These are phyloP conservation scores for Sus scrofa DNA, from an alignment of 2,113 vertebrate genomes.

Conservation along the genomic window T2T-Sscrofa CM000812.6:263647001-263647500, in stretches of 20 bases:
- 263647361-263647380: too few relatives aligned
- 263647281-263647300: too few relatives aligned
- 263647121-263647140: neutral
- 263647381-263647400: too few relatives aligned
- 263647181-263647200: neutral
- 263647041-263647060: neutral
- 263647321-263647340: too few relatives aligned
- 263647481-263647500: neutral
- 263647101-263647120: neutral
- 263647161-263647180: slow-evolving; percentile 7
- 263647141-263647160: neutral
- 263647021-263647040: neutral
- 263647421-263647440: too few relatives aligned
- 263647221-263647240: neutral
- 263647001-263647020: neutral
- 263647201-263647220: neutral
- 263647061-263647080: neutral
- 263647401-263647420: too few relatives aligned
- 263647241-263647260: too few relatives aligned
- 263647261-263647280: too few relatives aligned
- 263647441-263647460: too few relatives aligned
- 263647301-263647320: too few relatives aligned
- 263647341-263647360: too few relatives aligned
- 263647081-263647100: neutral
- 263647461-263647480: too few relatives aligned